Conservation (phyloP, 1,140 invertebrate genomes). For the Drosophila lacertosa region DNA sequence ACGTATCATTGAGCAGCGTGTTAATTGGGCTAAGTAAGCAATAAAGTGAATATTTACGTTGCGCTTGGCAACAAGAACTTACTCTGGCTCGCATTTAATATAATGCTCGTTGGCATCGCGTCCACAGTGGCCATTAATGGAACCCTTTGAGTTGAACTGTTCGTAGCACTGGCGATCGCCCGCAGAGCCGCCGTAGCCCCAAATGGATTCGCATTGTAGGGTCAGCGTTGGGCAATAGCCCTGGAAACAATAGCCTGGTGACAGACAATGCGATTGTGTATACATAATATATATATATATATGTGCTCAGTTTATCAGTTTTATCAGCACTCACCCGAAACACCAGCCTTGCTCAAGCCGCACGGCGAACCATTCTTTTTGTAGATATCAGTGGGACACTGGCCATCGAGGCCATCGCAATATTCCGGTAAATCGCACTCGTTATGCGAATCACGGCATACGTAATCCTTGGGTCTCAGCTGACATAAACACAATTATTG, state of each 20-base stretch:
- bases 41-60: neutral
- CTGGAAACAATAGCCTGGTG: constrained; percentile 93
- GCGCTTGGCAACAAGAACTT: too few relatives aligned
- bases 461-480: constrained; percentile 90
- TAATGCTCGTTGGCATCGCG: constrained; percentile 91
- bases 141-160: constrained; percentile 96
- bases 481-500: constrained; percentile 78
- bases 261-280: neutral
- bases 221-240: constrained; percentile 95
- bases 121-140: constrained; percentile 96
- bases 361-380: constrained; percentile 96
- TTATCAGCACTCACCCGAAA: constrained; percentile 56
- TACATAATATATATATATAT: too few relatives aligned
- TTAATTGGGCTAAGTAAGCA: neutral
- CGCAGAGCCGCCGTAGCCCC: constrained; percentile 92
- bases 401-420: constrained; percentile 93
- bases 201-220: constrained; percentile 94
- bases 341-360: constrained; percentile 85
- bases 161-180: constrained; percentile 95
- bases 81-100: constrained; percentile 94
- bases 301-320: too few relatives aligned
- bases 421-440: constrained; percentile 98
- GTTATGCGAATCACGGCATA: constrained; percentile 93
- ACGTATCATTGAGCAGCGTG: neutral
- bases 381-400: constrained; percentile 94